Evolutionary conservation across 2,888 invertebrate genomes (phyloP).

Genomic region (Aproaerema taeniolella): DNA sequence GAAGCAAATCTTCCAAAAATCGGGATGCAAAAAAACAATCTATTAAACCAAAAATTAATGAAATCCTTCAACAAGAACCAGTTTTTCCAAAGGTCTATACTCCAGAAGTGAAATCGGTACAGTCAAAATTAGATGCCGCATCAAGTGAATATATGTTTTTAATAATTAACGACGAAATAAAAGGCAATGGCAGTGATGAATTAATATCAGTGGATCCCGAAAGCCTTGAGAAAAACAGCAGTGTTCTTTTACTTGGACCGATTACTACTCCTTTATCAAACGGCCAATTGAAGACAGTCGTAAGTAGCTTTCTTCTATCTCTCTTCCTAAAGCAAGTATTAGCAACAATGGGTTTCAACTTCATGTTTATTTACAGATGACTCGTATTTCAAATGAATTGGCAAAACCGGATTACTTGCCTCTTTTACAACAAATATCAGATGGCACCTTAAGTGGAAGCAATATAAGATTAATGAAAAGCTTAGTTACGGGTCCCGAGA

Average conservation of each 20-base stretch:
- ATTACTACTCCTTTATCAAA: slow-evolving; percentile 50
- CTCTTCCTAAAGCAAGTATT: background rate
- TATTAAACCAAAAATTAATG: slow-evolving; percentile 27
- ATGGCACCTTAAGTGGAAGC: slow-evolving; percentile 40
- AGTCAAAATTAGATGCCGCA: slow-evolving; percentile 12
- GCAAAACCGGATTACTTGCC: slow-evolving; percentile 56
- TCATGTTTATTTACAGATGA: slow-evolving; percentile 46
- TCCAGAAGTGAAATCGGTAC: background rate
- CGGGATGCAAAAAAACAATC: slow-evolving; percentile 23
- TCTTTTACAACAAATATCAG: slow-evolving; percentile 53
- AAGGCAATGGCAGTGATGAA: slow-evolving; percentile 47
- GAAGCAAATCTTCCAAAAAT: slow-evolving; percentile 26
- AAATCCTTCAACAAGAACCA: slow-evolving; percentile 21
- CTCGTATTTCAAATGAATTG: slow-evolving; percentile 53
- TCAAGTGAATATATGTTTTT: slow-evolving; percentile 56
- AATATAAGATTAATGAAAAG: slow-evolving; percentile 47
- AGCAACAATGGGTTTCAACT: background rate
- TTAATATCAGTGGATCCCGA: slow-evolving; percentile 61
- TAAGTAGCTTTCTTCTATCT: too few species aligned
- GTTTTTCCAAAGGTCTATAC: background rate
- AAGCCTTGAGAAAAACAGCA: slow-evolving; percentile 56
- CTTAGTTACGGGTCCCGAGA: slow-evolving; percentile 48
- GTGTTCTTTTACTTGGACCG: slow-evolving; percentile 60
- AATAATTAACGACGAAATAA: slow-evolving; percentile 63
- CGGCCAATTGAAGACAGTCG: slow-evolving; percentile 51